A percentile compares a stretch with the other conserved stretches of the same genome.
These are phyloP conservation scores for Pyrrhia umbra DNA, from an alignment of 2,888 invertebrate genomes.

Conservation along the genomic window DNA sequence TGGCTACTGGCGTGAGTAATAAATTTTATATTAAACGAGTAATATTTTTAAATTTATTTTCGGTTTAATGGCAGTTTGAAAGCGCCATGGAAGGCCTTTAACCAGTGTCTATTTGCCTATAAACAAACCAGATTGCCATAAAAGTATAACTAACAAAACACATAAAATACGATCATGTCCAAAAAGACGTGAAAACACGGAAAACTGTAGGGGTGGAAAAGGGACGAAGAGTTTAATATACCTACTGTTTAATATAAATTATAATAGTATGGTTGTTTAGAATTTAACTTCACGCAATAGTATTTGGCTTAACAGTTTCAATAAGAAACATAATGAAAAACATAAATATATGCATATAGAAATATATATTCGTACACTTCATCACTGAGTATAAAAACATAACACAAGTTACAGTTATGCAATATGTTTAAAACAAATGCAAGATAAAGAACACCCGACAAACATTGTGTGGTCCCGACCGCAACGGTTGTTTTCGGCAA, in stretches of 20 bases:
- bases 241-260: background rate
- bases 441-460: conserved; percentile 62
- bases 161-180: conserved; percentile 36
- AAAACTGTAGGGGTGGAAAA: background rate
- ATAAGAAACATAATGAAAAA: background rate
- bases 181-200: conserved; percentile 1
- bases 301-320: background rate
- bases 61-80: conserved; percentile 64
- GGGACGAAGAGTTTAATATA: background rate
- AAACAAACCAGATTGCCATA: conserved; percentile 56
- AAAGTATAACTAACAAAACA: conserved; percentile 46
- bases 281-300: no score
- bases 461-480: conserved; percentile 71
- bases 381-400: background rate
- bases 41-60: conserved; percentile 68
- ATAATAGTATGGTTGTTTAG: no score
- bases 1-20: conserved; percentile 63
- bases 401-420: conserved; percentile 5
- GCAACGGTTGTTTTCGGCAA: conserved; percentile 51
- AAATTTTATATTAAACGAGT: conserved; percentile 67
- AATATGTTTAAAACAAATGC: conserved; percentile 45
- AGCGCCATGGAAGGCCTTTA: conserved; percentile 53
- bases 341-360: background rate
- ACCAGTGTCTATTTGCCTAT: conserved; percentile 63
- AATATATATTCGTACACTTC: background rate